Conservation (phyloP, 23 tunicate species). For the Clavelina lepadiformis region DNA sequence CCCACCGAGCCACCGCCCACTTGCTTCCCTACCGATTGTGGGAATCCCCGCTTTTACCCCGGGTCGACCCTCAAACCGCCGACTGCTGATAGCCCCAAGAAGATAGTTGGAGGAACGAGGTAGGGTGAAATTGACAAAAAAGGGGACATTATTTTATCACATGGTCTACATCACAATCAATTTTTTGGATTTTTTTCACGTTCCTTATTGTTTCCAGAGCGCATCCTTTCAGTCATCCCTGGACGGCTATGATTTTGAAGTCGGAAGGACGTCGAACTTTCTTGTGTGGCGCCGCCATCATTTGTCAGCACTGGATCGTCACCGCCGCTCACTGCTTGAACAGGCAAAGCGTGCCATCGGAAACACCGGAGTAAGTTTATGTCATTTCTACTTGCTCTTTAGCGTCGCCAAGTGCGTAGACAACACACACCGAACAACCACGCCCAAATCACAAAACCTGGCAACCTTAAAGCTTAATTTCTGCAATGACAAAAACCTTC, state of each 20-base stretch:
- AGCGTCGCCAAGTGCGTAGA: no score
- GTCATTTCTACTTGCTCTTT: not conserved
- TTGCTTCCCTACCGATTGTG: conserved; percentile 71
- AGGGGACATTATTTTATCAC: not conserved
- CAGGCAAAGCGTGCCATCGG: conserved; percentile 24
- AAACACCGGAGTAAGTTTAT: conserved; percentile 70
- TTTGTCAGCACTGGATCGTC: conserved; percentile 74
- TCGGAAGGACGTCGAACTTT: conserved; percentile 71
- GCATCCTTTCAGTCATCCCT: conserved; percentile 87
- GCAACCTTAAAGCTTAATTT: not conserved
- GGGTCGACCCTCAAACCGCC: conserved; percentile 36
- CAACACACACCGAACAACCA: no score
- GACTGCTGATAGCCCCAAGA: conserved; percentile 23
- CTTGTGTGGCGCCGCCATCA: conserved; percentile 84
- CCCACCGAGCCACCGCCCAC: conserved; percentile 9
- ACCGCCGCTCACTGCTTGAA: conserved; percentile 92
- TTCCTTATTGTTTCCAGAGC: conserved; percentile 37
- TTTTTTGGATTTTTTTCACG: not conserved
- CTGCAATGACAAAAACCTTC: not conserved
- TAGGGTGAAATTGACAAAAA: conserved; percentile 1
- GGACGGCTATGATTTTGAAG: conserved; percentile 93
- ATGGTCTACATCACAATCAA: not conserved
- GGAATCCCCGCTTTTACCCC: conserved; percentile 37
- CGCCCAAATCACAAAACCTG: not conserved
- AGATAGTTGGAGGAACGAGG: conserved; percentile 92